Evolutionary conservation across 2,888 invertebrate genomes (phyloP).

Genomic region (Ganaspis brasiliensis): DNA sequence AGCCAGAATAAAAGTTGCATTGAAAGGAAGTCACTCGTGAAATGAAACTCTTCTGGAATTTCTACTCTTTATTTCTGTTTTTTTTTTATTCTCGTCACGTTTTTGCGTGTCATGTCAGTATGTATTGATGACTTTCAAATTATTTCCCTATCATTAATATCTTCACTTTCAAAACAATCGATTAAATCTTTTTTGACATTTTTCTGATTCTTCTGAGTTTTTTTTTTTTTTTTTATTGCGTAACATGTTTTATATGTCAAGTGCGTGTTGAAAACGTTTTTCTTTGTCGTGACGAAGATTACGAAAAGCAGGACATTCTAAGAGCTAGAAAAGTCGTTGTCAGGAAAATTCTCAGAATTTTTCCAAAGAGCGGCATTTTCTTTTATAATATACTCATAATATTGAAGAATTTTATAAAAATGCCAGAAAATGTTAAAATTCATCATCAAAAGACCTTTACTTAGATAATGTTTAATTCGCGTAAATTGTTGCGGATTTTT

Average conservation of each 20-base stretch:
- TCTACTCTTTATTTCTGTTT: not conserved
- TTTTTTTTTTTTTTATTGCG: not conserved
- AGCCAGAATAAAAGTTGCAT: not conserved
- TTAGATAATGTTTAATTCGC: no score
- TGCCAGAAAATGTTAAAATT: not conserved
- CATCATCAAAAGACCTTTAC: not conserved
- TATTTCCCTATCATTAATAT: not conserved
- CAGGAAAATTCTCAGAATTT: constrained; percentile 19
- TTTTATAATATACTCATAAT: not conserved
- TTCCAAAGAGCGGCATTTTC: constrained; percentile 8
- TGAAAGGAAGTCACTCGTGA: not conserved
- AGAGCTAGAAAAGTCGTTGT: not conserved
- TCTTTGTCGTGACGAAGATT: constrained; percentile 12
- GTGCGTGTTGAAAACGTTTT: not conserved
- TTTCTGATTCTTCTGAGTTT: not conserved
- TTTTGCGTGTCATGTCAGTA: not conserved
- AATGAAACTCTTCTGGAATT: not conserved
- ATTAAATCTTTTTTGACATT: not conserved
- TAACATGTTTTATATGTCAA: constrained; percentile 1
- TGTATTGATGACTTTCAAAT: not conserved
- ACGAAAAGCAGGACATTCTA: not conserved
- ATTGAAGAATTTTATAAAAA: constrained; percentile 1
- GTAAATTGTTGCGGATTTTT: no score
- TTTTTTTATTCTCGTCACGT: not conserved
- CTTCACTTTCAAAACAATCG: not conserved